phyloP scores from a whole-genome alignment of 2,888 invertebrate genomes.

The Drosophila kokeensis region DNA sequence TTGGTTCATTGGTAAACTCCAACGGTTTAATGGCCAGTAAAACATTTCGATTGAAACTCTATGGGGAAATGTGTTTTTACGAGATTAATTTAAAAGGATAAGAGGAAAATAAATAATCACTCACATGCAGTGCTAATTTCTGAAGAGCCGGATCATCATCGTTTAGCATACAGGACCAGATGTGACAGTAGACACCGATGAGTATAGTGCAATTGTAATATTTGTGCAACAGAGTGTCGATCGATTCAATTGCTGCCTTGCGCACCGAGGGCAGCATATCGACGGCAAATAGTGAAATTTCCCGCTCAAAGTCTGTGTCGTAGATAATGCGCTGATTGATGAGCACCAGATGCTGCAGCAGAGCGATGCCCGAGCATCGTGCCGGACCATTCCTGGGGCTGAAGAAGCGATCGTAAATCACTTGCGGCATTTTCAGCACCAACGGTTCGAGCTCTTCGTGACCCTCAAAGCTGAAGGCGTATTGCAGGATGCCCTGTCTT shows the following conservation, averaged over 20 bases:
- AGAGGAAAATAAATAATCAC: conserved; percentile 8
- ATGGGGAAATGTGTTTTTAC: background rate
- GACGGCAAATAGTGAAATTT: conserved; percentile 72
- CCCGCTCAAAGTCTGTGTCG: conserved; percentile 83
- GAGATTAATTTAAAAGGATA: background rate
- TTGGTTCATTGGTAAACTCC: conserved; percentile 82
- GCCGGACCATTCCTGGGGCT: conserved; percentile 74
- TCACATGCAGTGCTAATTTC: conserved; percentile 79
- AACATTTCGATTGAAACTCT: conserved; percentile 83
- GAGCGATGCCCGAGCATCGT: conserved; percentile 79
- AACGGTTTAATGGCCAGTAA: conserved; percentile 81
- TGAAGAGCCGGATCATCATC: conserved; percentile 81
- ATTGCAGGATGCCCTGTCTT: conserved; percentile 68
- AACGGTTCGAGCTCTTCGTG: conserved; percentile 69
- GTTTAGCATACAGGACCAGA: conserved; percentile 82
- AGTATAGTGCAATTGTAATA: conserved; percentile 83
- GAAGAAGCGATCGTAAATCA: conserved; percentile 77
- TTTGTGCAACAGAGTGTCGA: conserved; percentile 76
- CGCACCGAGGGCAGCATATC: conserved; percentile 81
- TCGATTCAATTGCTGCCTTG: conserved; percentile 76
- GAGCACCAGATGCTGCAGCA: conserved; percentile 79
- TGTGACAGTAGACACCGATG: conserved; percentile 83
- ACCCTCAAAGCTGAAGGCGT: conserved; percentile 81
- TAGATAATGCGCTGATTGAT: conserved; percentile 82
- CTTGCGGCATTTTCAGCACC: conserved; percentile 77